phyloP scores from a whole-genome alignment of 1,140 invertebrate genomes.

The Cheumatopsyche charites region DNA sequence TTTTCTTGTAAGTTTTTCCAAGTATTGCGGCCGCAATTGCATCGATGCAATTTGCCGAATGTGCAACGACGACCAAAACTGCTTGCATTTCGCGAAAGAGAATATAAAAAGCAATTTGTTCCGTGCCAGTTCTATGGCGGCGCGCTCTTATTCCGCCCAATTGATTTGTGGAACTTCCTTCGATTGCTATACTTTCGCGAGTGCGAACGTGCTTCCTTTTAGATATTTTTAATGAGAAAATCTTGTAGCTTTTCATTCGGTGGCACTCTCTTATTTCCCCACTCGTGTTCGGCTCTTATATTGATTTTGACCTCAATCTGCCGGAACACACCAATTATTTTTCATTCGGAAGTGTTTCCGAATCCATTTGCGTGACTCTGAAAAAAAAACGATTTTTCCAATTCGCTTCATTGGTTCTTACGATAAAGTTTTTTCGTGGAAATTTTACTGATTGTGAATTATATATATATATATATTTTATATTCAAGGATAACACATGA shows the following conservation, averaged over 20 bases:
- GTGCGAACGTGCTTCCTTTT: neutral
- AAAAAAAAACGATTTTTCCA: too few species aligned
- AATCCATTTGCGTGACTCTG: too few species aligned
- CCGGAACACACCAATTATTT: too few species aligned
- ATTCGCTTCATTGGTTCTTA: too few species aligned
- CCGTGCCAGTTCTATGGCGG: constrained; percentile 24
- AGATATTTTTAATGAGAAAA: constrained; percentile 16
- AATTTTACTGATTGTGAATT: too few species aligned
- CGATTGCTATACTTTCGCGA: constrained; percentile 7
- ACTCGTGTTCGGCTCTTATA: too few species aligned
- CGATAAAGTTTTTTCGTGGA: too few species aligned
- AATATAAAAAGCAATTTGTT: constrained; percentile 38
- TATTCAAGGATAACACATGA: too few species aligned
- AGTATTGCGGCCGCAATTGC: constrained; percentile 16
- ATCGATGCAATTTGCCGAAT: constrained; percentile 37
- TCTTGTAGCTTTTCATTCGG: neutral
- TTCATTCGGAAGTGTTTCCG: too few species aligned
- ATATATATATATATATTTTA: too few species aligned
- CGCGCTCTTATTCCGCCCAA: constrained; percentile 24
- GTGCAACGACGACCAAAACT: constrained; percentile 32
- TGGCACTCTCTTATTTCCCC: neutral
- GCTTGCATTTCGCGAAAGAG: constrained; percentile 27
- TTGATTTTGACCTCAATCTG: too few species aligned
- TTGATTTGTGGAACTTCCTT: constrained; percentile 33
- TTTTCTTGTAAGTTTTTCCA: constrained; percentile 29